These are phyloP conservation scores for Alligator sinensis DNA, from an alignment of 2,113 vertebrate genomes.

Conservation along the genomic window DNA sequence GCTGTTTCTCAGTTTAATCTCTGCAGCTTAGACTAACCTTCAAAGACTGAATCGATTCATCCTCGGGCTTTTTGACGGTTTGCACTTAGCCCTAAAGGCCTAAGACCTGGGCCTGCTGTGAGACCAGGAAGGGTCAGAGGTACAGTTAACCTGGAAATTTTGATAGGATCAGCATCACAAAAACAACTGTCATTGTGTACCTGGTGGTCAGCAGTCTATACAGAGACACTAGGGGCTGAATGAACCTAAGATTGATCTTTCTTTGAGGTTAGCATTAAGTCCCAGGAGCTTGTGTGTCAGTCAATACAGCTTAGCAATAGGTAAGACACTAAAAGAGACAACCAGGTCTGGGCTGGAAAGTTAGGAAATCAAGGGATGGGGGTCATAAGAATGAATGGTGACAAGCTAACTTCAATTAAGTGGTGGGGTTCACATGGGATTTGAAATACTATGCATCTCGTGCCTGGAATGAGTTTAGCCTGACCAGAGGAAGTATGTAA, in stretches of 20 bases:
- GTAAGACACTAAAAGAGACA: too few relatives aligned
- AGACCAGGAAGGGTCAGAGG: not conserved
- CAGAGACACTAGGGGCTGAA: not conserved
- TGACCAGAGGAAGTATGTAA: not conserved
- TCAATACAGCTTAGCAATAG: too few relatives aligned
- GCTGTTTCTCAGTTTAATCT: too few relatives aligned
- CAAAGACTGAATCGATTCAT: too few relatives aligned
- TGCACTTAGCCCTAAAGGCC: not conserved
- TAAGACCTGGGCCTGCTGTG: not conserved
- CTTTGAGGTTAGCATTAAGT: not conserved
- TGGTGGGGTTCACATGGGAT: not conserved
- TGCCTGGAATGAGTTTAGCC: not conserved
- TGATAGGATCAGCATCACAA: not conserved
- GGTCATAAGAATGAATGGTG: too few relatives aligned
- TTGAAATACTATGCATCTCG: not conserved
- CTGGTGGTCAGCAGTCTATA: not conserved
- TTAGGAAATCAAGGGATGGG: too few relatives aligned
- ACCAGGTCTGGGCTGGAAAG: too few relatives aligned
- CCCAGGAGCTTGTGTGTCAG: not conserved
- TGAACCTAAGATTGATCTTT: not conserved
- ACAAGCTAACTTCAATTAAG: not conserved
- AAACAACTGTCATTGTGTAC: not conserved
- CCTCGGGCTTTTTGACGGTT: too few relatives aligned
- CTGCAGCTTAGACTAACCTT: too few relatives aligned
- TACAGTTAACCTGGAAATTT: not conserved